A percentile compares a stretch with the other conserved stretches of the same genome.
Conservation (phyloP, 2,888 invertebrate species). For the Halocaridina rubra region DNA sequence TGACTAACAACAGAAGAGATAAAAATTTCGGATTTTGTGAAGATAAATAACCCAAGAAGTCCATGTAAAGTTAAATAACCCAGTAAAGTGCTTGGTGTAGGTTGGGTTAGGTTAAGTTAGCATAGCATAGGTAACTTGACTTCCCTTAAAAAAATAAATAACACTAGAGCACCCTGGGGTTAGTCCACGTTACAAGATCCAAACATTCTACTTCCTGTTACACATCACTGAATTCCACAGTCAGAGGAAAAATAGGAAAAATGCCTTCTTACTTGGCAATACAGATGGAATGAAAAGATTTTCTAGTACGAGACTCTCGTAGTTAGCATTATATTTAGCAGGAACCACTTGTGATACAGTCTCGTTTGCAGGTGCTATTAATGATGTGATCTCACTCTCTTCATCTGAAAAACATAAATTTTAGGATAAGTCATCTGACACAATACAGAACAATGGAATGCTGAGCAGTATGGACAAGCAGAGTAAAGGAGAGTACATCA, state of each 20-base stretch:
- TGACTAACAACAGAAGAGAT: too few relatives aligned
- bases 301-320: not conserved
- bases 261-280: constrained; percentile 2
- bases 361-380: not conserved
- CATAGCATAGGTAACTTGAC: too few relatives aligned
- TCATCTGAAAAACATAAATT: constrained; percentile 16
- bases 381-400: not conserved
- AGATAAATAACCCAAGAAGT: too few relatives aligned
- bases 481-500: not conserved
- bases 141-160: too few relatives aligned
- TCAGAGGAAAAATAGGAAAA: not conserved
- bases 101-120: too few relatives aligned
- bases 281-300: not conserved
- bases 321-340: not conserved
- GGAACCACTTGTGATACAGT: not conserved
- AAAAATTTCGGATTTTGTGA: too few relatives aligned
- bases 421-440: too few relatives aligned
- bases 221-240: not conserved
- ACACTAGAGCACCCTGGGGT: too few relatives aligned
- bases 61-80: too few relatives aligned
- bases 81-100: too few relatives aligned
- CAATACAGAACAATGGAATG: too few relatives aligned
- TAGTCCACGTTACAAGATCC: not conserved
- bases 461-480: not conserved
- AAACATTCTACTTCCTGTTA: not conserved